Base-by-base conservation (phyloP, 2,888 invertebrate species). In the Epinotia bilunana region DNA sequence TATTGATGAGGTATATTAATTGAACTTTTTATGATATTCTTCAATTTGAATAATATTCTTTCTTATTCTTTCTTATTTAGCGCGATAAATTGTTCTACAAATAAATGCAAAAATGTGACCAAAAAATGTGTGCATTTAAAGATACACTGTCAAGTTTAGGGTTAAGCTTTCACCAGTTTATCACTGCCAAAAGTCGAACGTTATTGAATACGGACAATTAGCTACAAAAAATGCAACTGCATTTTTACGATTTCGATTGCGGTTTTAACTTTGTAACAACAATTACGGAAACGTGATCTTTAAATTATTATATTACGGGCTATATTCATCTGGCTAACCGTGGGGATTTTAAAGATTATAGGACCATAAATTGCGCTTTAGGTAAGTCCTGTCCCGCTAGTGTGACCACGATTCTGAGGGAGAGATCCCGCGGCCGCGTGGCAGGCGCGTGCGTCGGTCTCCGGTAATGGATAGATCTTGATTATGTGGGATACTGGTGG, bases 371-470 rank as follows among this genome's bases (percentile, higher is more conserved):
- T 86, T 83, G 82, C 79, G 79, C 80, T 79, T 81, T 83, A 80
- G 81, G 86, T 85, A 84, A 79, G 83, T 79, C 87, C 86, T 86
- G 58, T 69, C 83, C 78, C 80, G 79, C 33, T 69, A 77, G 80
- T 84, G 88, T 87, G 89, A 86, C 80, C 63, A 63, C 18, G 46
- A 62, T 49, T 84, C 85, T 33, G 84, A 84, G 84, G 80, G 68
- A 67, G 77, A 80, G 63, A 72, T 46, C 62, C 79, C 76, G 68
- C 70, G 74, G 88, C 74, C 90, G 87, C 89, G 92, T 92, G 92
- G 76, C 80, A 79, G 86, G 77, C 91, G 90, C 90, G 92, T 91
- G 93, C 83, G 83, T 75, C 82, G 84, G 84, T 88, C 86, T 82
- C 79, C 79, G 58, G 63, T 60, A 60, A 70, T 60, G 64, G 62